Evolutionary conservation across 2,888 invertebrate species (phyloP), one percentile per base, ranked within the genome.

Genomic region (Nomada ruficornis): DNA sequence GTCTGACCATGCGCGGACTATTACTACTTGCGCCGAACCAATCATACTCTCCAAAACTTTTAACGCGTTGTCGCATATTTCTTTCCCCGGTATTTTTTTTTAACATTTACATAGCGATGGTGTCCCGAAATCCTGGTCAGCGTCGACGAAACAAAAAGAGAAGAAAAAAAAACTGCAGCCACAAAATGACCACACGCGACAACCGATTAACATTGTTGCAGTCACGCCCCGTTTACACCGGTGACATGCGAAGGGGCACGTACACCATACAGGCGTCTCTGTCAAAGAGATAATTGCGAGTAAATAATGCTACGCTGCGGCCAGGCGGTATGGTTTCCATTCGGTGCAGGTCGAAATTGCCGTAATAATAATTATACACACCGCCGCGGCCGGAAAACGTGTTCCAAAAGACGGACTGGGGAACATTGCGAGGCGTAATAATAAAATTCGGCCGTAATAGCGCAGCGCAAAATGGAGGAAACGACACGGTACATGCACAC

Each of bases 271-370:
- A 54, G 50, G 50, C 71, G 60, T 77, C 67, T 77, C 80, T 73
- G 79, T 80, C 80, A 80, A 78, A 80, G 80, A 76, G 79, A 79
- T 80, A 80, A 80, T 80, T 73, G 73, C 80, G 79, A 73, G 80
- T 80, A 80, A 80, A 80, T 80, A 80, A 80, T 79, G 80, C 80
- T 59, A 20, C 47, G 26, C 59, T 73, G 80, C n/a, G 80, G 80
- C 52, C 62, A 15, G 77, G 29, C 62, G 44, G 47, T 23, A 77
- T 55, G 65, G 71, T 77, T 52, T n/a, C 64, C 54, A 70, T 78
- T 80, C 47, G 68, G 52, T 52, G 54, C 54, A 73, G 57, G 62
- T 47, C 68, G 68, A 73, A 80, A 80, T 79, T 79, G 55, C 73
- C 67, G 78, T 77, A 77, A 80, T 80, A 80, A 77, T 77, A 77